Evolutionary conservation across 2,113 vertebrate species (phyloP).

Genomic region (Plecturocebus donacophilus): DNA sequence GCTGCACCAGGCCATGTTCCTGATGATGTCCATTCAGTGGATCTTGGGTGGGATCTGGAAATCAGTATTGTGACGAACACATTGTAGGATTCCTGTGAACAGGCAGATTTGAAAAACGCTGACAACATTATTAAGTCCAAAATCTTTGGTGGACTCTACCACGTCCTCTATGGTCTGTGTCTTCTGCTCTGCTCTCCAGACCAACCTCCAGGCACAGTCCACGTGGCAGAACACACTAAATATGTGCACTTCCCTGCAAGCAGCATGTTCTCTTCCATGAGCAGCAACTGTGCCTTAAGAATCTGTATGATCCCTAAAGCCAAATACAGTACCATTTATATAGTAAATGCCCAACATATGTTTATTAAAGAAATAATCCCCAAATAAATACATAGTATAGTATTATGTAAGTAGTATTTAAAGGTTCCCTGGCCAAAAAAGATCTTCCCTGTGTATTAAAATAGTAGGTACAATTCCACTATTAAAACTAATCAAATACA

Average conservation of each 20-base stretch:
- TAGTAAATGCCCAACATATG: not conserved
- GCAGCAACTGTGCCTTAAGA: not conserved
- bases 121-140: not conserved
- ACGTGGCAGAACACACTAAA: not conserved
- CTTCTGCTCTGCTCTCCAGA: not conserved
- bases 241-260: not conserved
- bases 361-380: slow-evolving; percentile 18
- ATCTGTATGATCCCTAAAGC: not conserved
- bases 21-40: not conserved
- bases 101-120: not conserved
- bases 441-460: not conserved
- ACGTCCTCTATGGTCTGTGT: not conserved
- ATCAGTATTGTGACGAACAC: not conserved
- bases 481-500: not conserved
- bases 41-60: not conserved
- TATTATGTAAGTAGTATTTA: not conserved
- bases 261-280: not conserved
- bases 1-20: too few species aligned
- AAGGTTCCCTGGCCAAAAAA: not conserved
- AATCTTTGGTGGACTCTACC: not conserved
- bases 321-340: not conserved
- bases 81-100: not conserved
- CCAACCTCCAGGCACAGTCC: not conserved
- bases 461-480: not conserved
- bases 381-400: not conserved